phyloP scores from a whole-genome alignment of 2,113 vertebrate genomes.

The Neopipo cinnamomea region DNA sequence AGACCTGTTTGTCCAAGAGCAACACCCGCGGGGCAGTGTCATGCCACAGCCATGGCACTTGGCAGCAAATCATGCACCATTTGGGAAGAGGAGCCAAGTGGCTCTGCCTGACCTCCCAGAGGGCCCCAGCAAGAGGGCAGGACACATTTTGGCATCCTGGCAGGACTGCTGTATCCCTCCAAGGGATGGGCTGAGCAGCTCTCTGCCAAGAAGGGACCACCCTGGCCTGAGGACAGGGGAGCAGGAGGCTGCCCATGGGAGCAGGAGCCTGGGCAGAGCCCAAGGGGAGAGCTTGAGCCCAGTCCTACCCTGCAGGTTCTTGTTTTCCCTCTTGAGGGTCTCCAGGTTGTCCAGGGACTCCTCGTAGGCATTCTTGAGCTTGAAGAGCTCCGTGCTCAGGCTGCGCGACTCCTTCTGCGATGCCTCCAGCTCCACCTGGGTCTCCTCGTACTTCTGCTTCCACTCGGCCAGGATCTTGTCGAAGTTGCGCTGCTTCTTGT shows the following conservation, averaged over 20 bases:
- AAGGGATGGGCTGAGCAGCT: not conserved
- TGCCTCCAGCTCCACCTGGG: conserved; percentile 84
- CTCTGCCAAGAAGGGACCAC: not conserved
- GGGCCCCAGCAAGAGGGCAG: not conserved
- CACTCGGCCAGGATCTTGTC: conserved; percentile 87
- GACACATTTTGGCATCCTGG: not conserved
- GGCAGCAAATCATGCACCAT: rapidly evolving
- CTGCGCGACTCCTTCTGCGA: conserved; percentile 88
- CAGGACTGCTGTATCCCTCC: not conserved
- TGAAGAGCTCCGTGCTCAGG: conserved; percentile 92
- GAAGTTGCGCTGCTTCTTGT: conserved; percentile 92
- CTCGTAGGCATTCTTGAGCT: conserved; percentile 89
- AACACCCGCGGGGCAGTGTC: not conserved
- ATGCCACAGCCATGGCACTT: not conserved
- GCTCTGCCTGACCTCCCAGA: not conserved
- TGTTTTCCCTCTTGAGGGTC: conserved; percentile 90
- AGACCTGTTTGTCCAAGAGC: not conserved
- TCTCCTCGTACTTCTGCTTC: conserved; percentile 90
- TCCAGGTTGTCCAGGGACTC: conserved; percentile 90
- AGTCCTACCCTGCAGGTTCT: conserved; percentile 89
- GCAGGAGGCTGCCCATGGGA: not conserved
- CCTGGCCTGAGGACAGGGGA: not conserved
- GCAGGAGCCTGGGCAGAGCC: not conserved
- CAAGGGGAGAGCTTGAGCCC: not conserved
- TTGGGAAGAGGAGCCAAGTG: not conserved